phyloP scores from a whole-genome alignment of 1,140 invertebrate genomes.

The Akabosia matsudoensis region DNA sequence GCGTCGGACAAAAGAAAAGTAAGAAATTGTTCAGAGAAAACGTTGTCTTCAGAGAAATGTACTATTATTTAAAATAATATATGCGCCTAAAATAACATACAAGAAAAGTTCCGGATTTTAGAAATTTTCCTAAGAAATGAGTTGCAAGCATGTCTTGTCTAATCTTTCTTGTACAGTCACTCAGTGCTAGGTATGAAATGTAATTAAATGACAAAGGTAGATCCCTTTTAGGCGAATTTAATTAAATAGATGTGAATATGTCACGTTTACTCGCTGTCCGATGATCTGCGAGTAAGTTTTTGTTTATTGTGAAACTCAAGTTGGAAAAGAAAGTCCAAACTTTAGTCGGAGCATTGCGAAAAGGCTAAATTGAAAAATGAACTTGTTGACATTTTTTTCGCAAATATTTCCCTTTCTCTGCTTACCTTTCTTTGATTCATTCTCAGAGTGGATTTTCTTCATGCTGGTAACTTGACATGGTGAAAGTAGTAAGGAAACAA shows the following conservation, averaged over 20 bases:
- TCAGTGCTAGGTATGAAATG: too few species aligned
- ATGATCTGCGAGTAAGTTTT: not conserved
- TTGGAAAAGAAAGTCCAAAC: too few species aligned
- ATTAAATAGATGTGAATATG: too few species aligned
- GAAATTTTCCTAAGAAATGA: too few species aligned
- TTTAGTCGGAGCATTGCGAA: not conserved
- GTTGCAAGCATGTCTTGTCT: too few species aligned
- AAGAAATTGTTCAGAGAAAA: not conserved
- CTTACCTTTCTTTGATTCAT: constrained; percentile 43
- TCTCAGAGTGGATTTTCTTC: constrained; percentile 31
- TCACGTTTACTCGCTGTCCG: not conserved
- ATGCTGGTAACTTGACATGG: not conserved
- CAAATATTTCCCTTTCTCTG: not conserved
- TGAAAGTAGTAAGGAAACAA: not conserved
- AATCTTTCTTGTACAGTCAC: too few species aligned
- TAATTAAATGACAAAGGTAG: too few species aligned
- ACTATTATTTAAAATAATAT: not conserved
- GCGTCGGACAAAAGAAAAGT: not conserved
- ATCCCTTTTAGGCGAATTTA: too few species aligned
- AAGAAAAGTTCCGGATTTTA: too few species aligned
- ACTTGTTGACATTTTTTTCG: not conserved
- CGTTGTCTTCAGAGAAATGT: not conserved
- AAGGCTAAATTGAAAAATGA: not conserved
- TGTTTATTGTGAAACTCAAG: not conserved
- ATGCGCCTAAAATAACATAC: not conserved